Base-by-base conservation (phyloP, 2,797 vertebrate genomes). In the Gouania willdenowi region DNA sequence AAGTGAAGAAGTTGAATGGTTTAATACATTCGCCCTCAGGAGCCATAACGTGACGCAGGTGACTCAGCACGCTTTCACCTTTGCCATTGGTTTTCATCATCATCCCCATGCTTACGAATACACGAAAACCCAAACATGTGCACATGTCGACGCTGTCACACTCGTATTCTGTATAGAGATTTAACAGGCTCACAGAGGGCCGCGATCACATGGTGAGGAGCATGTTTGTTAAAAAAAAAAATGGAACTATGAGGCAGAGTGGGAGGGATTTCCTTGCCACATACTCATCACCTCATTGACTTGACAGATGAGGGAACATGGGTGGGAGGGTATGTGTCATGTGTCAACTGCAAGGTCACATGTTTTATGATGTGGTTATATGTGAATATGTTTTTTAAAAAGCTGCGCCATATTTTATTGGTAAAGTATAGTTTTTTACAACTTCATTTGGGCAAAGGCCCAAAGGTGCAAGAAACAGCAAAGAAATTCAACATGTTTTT, bases 181-280 rank as follows among this genome's bases (percentile, higher is more conserved):
- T 30, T 5, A 5, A 23, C 15, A 28, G 15, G 11, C 26, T 38
- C 26, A 21, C 3, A 3, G 26, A 1, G 3, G 40, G 26, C 25
- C 9, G 10, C 5, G 15, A 29, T 51, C 36, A 53, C 2, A 2
- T 26, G 40, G 12, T 1, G 3, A 28, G 26, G 26, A 35, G 15
- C 27, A 25, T 10, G 19, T 26, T 38, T 53, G 34, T 27, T 12
- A 2, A 11, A 34, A 6, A 5, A 8, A n/a, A n/a, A n/a, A n/a
- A n/a, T n/a, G 32, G 31, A 29, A 6, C 17, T 65, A 61, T 61
- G 40, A 52, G 56, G 66, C 49, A 32, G 68, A 61, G 70, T 41
- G 14, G 69, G 70, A 53, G 18, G 48, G 18, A 29, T 39, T 32
- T n/a, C 24, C 8, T 20, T 5, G 15, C 33, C 30, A 44, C 14